Evolutionary conservation across 2,888 invertebrate species (phyloP), one percentile per base, ranked within the genome.

Genomic region (Perizoma affinitatum): DNA sequence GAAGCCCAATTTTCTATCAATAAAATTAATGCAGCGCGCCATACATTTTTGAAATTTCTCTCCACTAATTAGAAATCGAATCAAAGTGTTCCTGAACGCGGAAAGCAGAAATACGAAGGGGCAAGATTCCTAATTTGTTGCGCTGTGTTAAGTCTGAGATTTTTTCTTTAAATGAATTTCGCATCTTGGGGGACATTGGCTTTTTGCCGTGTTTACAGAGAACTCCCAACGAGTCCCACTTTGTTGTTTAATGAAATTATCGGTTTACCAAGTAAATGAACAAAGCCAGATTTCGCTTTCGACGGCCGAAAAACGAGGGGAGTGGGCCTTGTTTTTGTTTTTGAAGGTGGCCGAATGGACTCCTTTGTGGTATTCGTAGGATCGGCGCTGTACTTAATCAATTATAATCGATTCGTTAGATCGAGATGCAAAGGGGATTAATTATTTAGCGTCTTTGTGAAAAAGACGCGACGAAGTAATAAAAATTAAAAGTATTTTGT

Each of bases 161-260:
- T 90, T 90, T 91, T 91, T 90, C 86, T 85, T 69, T 75, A 82
- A 90, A 90, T 90, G 88, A 90, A 88, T 91, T 87, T 87, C 80
- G 76, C 82, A 87, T 90, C 88, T 91, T 87, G 72, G 90, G 90
- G 92, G 90, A 89, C 91, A 90, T 85, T 88, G 90, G 89, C 90
- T 92, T 90, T 90, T 91, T 89, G 86, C 83, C 88, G 86, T 91
- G 89, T 91, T 90, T 91, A 87, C 89, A 75, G 82, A 83, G 80
- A 82, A 82, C 83, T 81, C 75, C 83, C 82, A 74, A 78, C 80
- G 84, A 86, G 86, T 86, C 86, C 88, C 88, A 90, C 90, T 91
- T 91, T 90, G 90, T 91, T 91, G 91, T 90, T 90, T 92, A 92
- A 92, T 91, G 88, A 91, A 92, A 91, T 92, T 92, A 92, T 91